Conservation (phyloP, 2,888 invertebrate genomes). For the Cheiracanthium punctorium region DNA sequence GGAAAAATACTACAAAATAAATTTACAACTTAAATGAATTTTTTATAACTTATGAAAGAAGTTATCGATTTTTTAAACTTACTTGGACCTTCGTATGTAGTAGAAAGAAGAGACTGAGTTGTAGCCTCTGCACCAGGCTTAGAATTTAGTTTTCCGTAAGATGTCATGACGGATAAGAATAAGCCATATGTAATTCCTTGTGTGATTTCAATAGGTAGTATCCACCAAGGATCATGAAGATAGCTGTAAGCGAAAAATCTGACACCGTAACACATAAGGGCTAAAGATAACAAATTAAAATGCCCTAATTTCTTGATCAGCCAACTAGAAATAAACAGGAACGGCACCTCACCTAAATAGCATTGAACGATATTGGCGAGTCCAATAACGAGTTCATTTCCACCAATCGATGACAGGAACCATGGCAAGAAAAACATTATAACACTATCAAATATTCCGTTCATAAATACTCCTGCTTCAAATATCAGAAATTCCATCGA, state of each 20-base stretch:
- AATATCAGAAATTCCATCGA: conserved; percentile 35
- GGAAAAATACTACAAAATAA: no score
- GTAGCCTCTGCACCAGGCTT: conserved; percentile 85
- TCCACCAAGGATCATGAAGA: conserved; percentile 32
- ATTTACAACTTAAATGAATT: no score
- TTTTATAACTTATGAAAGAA: no score
- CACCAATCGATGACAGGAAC: conserved; percentile 28
- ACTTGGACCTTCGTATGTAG: conserved; percentile 91
- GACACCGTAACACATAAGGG: conserved; percentile 86
- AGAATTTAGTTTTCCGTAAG: conserved; percentile 88
- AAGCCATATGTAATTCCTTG: conserved; percentile 92
- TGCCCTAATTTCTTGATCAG: conserved; percentile 84
- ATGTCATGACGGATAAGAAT: conserved; percentile 81
- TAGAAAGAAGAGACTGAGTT: conserved; percentile 90
- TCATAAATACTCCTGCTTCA: conserved; percentile 23
- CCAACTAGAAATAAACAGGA: conserved; percentile 47
- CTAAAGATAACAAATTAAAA: conserved; percentile 87
- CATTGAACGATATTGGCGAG: conserved; percentile 15
- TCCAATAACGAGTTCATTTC: conserved; percentile 29
- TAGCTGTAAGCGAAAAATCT: conserved; percentile 80
- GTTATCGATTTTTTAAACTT: no score
- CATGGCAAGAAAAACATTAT: conserved; percentile 29
- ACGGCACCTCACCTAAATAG: conserved; percentile 18
- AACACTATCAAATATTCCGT: conserved; percentile 9
- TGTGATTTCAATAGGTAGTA: conserved; percentile 87